Base-by-base conservation (phyloP, 2,888 invertebrate species). In the Hymenopus coronatus region DNA sequence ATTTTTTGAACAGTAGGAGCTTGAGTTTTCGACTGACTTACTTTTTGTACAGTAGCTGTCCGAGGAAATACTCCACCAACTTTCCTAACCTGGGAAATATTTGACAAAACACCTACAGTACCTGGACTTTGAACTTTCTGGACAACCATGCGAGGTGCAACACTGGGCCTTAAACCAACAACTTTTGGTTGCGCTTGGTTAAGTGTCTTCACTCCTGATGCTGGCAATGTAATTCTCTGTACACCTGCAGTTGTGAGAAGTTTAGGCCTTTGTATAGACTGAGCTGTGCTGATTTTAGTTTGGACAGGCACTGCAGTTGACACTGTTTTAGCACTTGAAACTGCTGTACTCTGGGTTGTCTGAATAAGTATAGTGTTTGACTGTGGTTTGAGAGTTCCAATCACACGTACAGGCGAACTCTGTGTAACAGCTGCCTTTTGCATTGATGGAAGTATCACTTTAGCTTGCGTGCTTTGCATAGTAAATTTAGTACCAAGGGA, bases 401-500 rank as follows among this genome's bases (percentile, higher is more conserved):
- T 86, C 8, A 88, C 84, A 27, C 88, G 81, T n/a, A 84, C 83
- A 82, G 89, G 40, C 25, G 89, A 83, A 30, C 81, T 70, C 20
- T 46, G 83, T n/a, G 84, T 15, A 20, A 87, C 83, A 33, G 82
- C 70, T 30, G 88, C 82, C 12, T 88, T 88, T 28, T 88, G 85
- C 84, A 88, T 83, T 70, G 89, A 85, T 33, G 89, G 89, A 70
- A 89, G 46, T 20, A 88, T 54, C n/a, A 90, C 89, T 87, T 90
- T 90, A 25, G 90, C 89, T 83, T 88, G 90, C 7, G 88, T 87
- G 82, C 90, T 90, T 46, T 90, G 89, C 90, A 90, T 89, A 40
- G 83, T 88, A 46, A 90, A 83, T 54, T 90, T 90, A 28, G 90
- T 82, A 14, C 88, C 90, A 28, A 88, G 81, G 15, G 83, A 27